Conservation (phyloP, 2,113 vertebrate species). For the Gobio gobio region DNA sequence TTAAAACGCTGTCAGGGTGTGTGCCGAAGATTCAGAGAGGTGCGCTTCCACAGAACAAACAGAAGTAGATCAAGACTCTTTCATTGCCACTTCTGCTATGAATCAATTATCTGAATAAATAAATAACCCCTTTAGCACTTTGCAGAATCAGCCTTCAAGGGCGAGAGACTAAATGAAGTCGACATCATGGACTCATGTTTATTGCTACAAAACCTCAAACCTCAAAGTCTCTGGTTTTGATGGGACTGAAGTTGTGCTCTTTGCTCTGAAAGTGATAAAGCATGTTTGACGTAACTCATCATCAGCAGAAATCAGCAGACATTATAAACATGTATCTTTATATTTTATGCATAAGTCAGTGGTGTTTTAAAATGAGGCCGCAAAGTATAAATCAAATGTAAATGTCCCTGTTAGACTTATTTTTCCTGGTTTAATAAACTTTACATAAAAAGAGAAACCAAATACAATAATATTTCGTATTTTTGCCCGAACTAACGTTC, state of each 20-base stretch:
- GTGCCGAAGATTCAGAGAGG: background rate
- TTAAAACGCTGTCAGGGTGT: slow-evolving; percentile 20
- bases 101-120: background rate
- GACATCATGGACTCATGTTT: too few relatives aligned
- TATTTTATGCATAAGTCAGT: too few relatives aligned
- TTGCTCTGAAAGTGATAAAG: background rate
- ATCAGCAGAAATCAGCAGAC: background rate
- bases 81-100: background rate
- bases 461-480: too few relatives aligned
- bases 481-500: too few relatives aligned
- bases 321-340: background rate
- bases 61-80: background rate
- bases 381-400: too few relatives aligned
- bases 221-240: background rate
- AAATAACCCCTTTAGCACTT: background rate
- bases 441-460: too few relatives aligned
- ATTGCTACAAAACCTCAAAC: background rate
- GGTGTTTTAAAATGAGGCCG: too few relatives aligned
- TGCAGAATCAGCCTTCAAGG: background rate
- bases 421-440: too few relatives aligned
- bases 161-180: background rate
- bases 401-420: too few relatives aligned
- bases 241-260: background rate
- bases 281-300: background rate
- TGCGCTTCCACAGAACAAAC: slow-evolving; percentile 8